phyloP scores from a whole-genome alignment of 2,113 vertebrate species.

The Malurus cyaneus region DNA sequence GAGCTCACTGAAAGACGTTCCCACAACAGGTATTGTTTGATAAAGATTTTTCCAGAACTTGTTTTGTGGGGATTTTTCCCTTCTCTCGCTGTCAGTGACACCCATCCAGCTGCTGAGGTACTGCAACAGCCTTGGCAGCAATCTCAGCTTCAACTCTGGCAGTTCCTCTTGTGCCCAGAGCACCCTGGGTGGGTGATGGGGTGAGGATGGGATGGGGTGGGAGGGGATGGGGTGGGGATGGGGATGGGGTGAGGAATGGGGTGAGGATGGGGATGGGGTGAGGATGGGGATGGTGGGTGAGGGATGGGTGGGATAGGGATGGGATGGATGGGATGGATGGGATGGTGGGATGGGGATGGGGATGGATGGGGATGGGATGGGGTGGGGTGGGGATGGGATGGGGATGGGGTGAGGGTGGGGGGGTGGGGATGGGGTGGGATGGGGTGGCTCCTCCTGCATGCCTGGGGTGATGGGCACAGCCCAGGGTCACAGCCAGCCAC shows the following conservation, averaged over 20 bases:
- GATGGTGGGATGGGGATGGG: no score
- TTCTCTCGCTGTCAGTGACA: not conserved
- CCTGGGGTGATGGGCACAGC: not conserved
- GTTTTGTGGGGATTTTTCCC: not conserved
- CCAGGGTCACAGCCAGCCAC: not conserved
- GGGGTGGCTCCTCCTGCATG: not conserved
- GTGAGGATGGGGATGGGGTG: no score
- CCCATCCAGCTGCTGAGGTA: not conserved
- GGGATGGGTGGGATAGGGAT: no score
- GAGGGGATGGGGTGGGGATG: no score
- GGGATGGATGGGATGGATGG: no score
- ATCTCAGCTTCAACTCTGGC: not conserved
- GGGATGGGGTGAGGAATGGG: no score
- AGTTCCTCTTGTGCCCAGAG: not conserved
- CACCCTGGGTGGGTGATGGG: fast-evolving
- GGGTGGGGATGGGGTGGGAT: no score
- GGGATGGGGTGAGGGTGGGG: no score
- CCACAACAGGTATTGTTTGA: not conserved
- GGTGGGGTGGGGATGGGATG: no score
- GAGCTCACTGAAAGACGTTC: not conserved
- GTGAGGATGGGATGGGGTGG: no score
- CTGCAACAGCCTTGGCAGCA: not conserved
- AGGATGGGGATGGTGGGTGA: no score
- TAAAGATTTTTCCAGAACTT: not conserved
- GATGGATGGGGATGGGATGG: no score